Conservation (phyloP, 2,113 vertebrate genomes). For the Pluvialis apricaria region DNA sequence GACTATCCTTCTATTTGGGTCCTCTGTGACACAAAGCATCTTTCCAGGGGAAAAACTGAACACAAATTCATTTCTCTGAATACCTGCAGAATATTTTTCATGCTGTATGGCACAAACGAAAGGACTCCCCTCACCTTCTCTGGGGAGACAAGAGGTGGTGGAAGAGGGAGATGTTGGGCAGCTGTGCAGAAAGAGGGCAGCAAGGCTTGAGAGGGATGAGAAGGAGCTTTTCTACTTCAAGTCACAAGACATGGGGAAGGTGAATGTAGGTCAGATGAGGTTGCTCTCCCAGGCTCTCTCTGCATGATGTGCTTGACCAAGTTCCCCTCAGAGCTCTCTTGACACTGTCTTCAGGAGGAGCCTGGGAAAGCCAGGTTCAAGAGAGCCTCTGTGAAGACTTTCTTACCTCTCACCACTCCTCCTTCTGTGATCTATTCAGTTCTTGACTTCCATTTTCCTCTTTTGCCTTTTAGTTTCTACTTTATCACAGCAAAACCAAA, state of each 20-base stretch:
- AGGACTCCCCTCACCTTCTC: background rate
- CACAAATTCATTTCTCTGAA: background rate
- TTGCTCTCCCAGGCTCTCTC: background rate
- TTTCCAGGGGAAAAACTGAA: background rate
- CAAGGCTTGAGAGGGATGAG: background rate
- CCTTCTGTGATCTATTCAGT: background rate
- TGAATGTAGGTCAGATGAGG: too few relatives aligned
- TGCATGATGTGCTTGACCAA: background rate
- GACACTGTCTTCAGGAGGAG: background rate
- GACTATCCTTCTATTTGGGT: background rate
- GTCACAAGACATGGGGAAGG: background rate
- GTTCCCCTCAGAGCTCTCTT: background rate
- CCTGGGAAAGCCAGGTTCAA: background rate
- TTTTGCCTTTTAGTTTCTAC: background rate
- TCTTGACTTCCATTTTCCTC: background rate
- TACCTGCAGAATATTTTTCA: background rate
- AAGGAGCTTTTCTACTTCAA: background rate
- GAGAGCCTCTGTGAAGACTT: background rate
- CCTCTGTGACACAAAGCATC: background rate
- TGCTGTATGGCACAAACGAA: rapidly evolving
- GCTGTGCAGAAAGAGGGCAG: background rate
- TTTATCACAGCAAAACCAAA: background rate
- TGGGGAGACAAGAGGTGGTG: background rate
- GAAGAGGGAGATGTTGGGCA: background rate
- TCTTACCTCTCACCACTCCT: background rate